Evolutionary conservation across 2,113 vertebrate genomes (phyloP), one percentile per base, ranked within the genome.

Genomic region (Grammomys surdaster): DNA sequence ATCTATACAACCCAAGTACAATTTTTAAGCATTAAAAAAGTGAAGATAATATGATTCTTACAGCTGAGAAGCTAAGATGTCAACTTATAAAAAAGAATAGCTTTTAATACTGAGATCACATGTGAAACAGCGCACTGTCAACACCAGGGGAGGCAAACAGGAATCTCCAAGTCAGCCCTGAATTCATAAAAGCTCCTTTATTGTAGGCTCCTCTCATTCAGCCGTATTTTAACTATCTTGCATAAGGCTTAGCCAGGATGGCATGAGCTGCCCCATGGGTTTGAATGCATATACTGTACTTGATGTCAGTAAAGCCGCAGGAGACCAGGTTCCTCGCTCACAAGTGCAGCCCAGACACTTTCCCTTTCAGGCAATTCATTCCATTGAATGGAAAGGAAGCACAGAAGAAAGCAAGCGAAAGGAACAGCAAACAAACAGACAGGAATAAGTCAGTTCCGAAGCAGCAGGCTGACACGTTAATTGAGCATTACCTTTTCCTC

Each of bases 401-500:
- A 95, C 82, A 82, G 91, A 96, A 76, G 26, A 88, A 65, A 26
- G 8, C 17, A 58, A 93, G 11, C 7, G 4, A 51, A 51, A 65
- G 46, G 7, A 28, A 82, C 88, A 95, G 63, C 58, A 87, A 88
- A 91, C 48, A 48, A 10, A 63, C 54, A 88, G 67, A 85, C 65
- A 97, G 90, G 65, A 91, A 33, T 81, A 63, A 80, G 76, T 95
- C 86, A 40, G 1, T 8, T 0, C 1, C 70, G 95, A 97, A 97
- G 80, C 58, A 96, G 95, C 97, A 97, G 70, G 76, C 82, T 94
- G 86, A 54, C 95, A 19, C 78, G 8, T 93, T 95, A 95, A 92
- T 95, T 96, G 95, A 96, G 89, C 69, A 43, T 91, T 94, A 97
- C 95, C 96, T 97, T 98, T 96, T 67, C 46, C 73, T 69, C 78